phyloP scores from a whole-genome alignment of 1,140 invertebrate species.

The Sminthurinus signatus region DNA sequence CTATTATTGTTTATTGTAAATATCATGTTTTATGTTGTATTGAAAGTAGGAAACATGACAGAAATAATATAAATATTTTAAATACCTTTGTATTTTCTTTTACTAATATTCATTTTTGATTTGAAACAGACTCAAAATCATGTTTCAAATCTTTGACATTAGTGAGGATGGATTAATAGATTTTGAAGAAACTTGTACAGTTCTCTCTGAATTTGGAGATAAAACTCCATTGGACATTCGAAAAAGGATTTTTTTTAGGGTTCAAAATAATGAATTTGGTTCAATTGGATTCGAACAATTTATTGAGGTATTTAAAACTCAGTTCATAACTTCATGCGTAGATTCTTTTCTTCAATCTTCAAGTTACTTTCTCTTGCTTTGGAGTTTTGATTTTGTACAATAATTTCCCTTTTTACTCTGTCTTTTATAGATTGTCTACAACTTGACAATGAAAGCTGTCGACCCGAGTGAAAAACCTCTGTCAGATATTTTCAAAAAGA shows the following conservation, averaged over 20 bases:
- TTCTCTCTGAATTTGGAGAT: slow-evolving; percentile 19
- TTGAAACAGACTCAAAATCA: too few relatives aligned
- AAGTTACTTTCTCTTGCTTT: not conserved
- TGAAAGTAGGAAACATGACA: too few relatives aligned
- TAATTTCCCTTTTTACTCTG: not conserved
- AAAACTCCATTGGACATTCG: slow-evolving; percentile 2
- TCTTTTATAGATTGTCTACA: slow-evolving; percentile 10
- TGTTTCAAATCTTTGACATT: slow-evolving; percentile 8
- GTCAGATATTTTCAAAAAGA: slow-evolving; percentile 7
- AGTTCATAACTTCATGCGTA: not conserved
- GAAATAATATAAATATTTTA: too few relatives aligned
- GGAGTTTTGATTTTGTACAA: not conserved
- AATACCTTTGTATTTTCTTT: too few relatives aligned
- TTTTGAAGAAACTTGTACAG: slow-evolving; percentile 4
- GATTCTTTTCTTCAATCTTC: not conserved
- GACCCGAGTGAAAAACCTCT: not conserved
- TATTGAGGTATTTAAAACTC: not conserved
- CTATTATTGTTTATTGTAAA: too few relatives aligned
- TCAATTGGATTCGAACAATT: slow-evolving; percentile 10
- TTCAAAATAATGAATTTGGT: not conserved
- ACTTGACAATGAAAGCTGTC: slow-evolving; percentile 7
- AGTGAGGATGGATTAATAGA: slow-evolving; percentile 2
- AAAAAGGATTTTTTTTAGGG: not conserved
- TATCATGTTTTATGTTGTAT: too few relatives aligned
- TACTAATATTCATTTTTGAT: too few relatives aligned